Conservation (phyloP, 2,113 vertebrate genomes). For the Cygnus atratus region DNA sequence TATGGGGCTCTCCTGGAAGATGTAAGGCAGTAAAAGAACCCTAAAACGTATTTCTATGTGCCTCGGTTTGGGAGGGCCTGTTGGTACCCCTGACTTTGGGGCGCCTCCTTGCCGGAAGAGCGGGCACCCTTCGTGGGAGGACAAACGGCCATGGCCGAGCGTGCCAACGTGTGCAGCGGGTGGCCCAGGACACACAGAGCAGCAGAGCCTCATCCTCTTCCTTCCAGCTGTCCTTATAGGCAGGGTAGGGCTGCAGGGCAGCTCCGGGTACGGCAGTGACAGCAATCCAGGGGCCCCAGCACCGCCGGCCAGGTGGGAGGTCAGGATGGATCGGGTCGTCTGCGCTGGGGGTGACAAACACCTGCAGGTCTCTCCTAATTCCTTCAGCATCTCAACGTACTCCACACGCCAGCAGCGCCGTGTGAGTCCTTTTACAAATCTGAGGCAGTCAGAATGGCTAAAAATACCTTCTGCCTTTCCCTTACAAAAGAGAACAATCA, state of each 20-base stretch:
- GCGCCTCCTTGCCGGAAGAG: background rate
- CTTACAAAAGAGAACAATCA: background rate
- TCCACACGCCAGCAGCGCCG: background rate
- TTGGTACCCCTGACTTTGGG: too few relatives aligned
- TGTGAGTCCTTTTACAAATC: background rate
- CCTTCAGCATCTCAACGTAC: background rate
- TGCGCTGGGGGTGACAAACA: background rate
- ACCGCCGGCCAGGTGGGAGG: background rate
- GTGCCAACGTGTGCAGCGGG: background rate
- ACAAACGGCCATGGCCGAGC: background rate
- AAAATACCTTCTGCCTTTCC: background rate
- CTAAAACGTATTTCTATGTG: rapidly evolving
- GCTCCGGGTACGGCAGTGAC: background rate
- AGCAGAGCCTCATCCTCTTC: rapidly evolving
- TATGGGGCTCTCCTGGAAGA: background rate
- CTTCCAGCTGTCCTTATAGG: background rate
- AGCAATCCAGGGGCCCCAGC: background rate
- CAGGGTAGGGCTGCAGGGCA: background rate
- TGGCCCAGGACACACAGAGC: background rate
- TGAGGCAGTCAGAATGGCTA: background rate
- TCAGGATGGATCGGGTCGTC: background rate
- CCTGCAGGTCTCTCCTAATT: background rate
- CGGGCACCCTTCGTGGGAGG: background rate
- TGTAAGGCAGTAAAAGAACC: background rate
- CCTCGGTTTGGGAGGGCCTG: background rate